Conservation (phyloP, 2,113 vertebrate species). For the Coptodon rendalli region DNA sequence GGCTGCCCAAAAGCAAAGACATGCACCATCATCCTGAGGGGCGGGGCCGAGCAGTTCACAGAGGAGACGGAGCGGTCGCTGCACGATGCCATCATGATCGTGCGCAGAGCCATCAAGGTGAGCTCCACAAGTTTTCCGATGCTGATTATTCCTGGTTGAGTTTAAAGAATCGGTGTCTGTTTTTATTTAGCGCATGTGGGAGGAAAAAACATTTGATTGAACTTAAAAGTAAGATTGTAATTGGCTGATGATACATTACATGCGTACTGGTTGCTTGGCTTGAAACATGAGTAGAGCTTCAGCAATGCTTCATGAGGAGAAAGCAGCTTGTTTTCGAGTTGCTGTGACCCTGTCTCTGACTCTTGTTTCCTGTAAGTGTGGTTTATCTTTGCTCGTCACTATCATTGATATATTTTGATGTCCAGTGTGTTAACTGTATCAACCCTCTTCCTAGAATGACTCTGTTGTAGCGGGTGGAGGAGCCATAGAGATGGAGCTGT, state of each 20-base stretch:
- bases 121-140: fast-evolving
- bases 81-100: conserved; percentile 98
- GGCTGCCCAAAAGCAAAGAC: conserved; percentile 94
- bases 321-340: not conserved
- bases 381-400: not conserved
- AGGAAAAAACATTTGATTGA: not conserved
- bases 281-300: not conserved
- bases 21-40: conserved; percentile 92
- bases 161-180: not conserved
- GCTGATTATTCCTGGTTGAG: not conserved
- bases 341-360: not conserved
- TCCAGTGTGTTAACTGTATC: fast-evolving
- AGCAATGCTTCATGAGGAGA: not conserved
- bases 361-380: not conserved
- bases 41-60: conserved; percentile 95
- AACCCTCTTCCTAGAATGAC: conserved; percentile 78
- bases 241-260: not conserved
- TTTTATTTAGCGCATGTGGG: not conserved
- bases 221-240: not conserved
- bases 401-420: fast-evolving
- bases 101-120: conserved; percentile 95
- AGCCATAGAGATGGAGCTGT: conserved; percentile 98
- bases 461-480: conserved; percentile 91
- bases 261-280: not conserved
- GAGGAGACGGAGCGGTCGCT: conserved; percentile 96